Conservation (phyloP, 2,888 invertebrate species). For the Caenorhabditis sp. region DNA sequence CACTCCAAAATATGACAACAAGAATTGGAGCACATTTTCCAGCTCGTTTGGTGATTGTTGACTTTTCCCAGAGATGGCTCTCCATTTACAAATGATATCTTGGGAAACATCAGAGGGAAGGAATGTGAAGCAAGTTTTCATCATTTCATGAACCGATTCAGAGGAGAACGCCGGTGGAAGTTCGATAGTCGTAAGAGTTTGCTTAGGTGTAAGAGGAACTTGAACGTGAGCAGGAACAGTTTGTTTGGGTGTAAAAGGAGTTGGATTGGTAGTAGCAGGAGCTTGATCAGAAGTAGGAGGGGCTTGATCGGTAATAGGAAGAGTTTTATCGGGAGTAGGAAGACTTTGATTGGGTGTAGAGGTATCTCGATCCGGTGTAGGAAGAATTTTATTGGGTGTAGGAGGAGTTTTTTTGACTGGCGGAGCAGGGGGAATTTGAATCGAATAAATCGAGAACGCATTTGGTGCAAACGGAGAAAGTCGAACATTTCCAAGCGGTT, state of each 20-base stretch:
- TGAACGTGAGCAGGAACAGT: too few species aligned
- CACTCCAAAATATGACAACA: constrained; percentile 26
- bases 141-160: not conserved
- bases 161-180: not conserved
- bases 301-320: too few species aligned
- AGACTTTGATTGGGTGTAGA: not conserved
- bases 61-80: not conserved
- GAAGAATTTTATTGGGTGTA: too few species aligned
- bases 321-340: too few species aligned
- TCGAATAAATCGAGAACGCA: not conserved
- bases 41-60: not conserved
- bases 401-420: too few species aligned
- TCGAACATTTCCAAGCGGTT: constrained; percentile 1
- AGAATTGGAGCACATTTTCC: constrained; percentile 2
- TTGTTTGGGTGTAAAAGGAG: too few species aligned
- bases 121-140: not conserved
- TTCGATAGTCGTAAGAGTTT: constrained; percentile 1
- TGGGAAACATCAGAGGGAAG: not conserved
- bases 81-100: not conserved
- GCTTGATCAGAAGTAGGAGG: too few species aligned
- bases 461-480: not conserved
- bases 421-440: not conserved
- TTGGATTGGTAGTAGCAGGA: too few species aligned
- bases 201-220: too few species aligned
- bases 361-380: too few species aligned